A percentile compares a stretch with the other conserved stretches of the same genome.
Conservation (phyloP, 2,797 vertebrate species). For the Myripristis murdjan region DNA sequence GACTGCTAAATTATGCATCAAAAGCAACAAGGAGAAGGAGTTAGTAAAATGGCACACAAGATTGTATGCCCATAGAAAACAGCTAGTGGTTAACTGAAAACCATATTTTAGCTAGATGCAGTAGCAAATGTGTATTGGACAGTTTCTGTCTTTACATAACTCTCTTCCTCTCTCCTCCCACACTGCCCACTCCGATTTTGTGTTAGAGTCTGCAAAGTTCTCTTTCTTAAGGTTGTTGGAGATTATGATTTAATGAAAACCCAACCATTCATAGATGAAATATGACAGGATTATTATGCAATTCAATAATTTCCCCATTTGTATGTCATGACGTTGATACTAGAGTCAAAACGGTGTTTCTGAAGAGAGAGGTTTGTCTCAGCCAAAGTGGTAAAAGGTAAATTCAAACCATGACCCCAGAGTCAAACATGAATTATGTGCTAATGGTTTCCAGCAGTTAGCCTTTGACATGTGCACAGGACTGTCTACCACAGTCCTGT, state of each 20-base stretch:
- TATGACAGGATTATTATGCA: not conserved
- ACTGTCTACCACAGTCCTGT: not conserved
- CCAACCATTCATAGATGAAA: not conserved
- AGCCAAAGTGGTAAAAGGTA: slow-evolving; percentile 11
- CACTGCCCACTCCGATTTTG: not conserved
- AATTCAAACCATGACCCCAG: slow-evolving; percentile 29
- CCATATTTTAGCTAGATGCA: too few species aligned
- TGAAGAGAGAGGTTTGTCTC: not conserved
- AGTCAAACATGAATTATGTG: slow-evolving; percentile 19
- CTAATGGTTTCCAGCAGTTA: slow-evolving; percentile 50
- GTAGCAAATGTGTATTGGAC: too few species aligned
- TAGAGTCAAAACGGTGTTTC: slow-evolving; percentile 6
- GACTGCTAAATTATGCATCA: not conserved
- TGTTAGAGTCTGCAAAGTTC: not conserved
- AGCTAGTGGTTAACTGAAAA: not conserved
- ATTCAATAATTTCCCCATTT: not conserved
- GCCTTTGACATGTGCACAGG: slow-evolving; percentile 46
- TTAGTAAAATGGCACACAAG: not conserved
- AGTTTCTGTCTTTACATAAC: too few species aligned
- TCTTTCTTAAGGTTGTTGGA: not conserved
- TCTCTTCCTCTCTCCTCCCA: not conserved
- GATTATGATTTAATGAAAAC: not conserved
- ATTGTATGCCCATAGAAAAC: not conserved
- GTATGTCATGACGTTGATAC: not conserved
- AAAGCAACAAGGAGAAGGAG: not conserved